Conservation (phyloP, 2,797 vertebrate species). For the Rachycentron canadum region DNA sequence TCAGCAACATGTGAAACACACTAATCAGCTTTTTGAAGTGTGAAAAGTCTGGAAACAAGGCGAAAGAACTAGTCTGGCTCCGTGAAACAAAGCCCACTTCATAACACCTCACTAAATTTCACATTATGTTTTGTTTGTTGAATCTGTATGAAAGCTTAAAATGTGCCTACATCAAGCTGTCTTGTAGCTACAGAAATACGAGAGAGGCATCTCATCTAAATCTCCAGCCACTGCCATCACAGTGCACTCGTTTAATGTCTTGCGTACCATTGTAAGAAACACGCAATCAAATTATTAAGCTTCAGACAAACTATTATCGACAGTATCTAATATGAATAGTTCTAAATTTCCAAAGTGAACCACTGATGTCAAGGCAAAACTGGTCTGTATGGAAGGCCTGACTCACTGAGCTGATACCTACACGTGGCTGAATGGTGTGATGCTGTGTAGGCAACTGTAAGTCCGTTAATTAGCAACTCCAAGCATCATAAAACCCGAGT, state of each 20-base stretch:
- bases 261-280: too few relatives aligned
- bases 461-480: conserved; percentile 67
- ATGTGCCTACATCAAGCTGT: background rate
- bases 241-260: too few relatives aligned
- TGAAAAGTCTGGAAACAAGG: background rate
- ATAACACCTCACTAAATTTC: background rate
- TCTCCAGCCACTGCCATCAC: too few relatives aligned
- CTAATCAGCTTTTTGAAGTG: too few relatives aligned
- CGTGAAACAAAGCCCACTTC: background rate
- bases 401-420: conserved; percentile 38
- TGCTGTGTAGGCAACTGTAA: conserved; percentile 36
- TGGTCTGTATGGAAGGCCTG: background rate
- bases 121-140: background rate
- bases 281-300: too few relatives aligned
- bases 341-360: background rate
- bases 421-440: conserved; percentile 57
- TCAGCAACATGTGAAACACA: background rate
- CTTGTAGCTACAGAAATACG: background rate
- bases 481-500: conserved; percentile 62
- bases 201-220: background rate
- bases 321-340: background rate
- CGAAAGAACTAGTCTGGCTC: background rate
- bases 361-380: background rate
- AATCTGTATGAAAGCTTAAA: background rate
- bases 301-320: background rate